Evolutionary conservation across 1,140 invertebrate species (phyloP).

Genomic region (Cydia fagiglandana): DNA sequence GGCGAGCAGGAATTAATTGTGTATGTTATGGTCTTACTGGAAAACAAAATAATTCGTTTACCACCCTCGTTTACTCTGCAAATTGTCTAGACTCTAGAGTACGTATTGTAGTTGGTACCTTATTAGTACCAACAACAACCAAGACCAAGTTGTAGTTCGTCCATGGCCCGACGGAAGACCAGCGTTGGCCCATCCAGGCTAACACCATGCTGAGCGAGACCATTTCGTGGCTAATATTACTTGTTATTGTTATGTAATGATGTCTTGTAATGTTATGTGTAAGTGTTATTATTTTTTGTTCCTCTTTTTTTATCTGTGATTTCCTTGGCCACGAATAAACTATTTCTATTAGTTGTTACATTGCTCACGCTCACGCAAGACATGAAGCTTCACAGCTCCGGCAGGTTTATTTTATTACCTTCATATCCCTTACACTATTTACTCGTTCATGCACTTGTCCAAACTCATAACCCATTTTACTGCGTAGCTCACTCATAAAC

Average conservation of each 20-base stretch:
- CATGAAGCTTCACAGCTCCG: background rate
- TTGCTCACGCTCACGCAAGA: background rate
- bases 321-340: no score
- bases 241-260: no score
- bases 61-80: background rate
- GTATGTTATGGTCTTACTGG: background rate
- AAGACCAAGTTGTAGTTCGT: no score
- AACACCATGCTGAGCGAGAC: no score
- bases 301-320: no score
- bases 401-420: constrained; percentile 2
- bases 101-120: background rate
- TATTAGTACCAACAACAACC: no score
- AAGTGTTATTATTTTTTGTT: no score
- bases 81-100: background rate
- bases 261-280: no score
- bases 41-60: background rate
- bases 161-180: no score
- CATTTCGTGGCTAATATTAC: no score
- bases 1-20: background rate
- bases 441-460: background rate
- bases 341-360: background rate
- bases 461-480: constrained; percentile 11
- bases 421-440: background rate
- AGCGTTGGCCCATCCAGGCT: no score
- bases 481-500: background rate